These are phyloP conservation scores for Tragelaphus strepsiceros DNA, from an alignment of 2,113 vertebrate genomes.

Conservation along the genomic window DNA sequence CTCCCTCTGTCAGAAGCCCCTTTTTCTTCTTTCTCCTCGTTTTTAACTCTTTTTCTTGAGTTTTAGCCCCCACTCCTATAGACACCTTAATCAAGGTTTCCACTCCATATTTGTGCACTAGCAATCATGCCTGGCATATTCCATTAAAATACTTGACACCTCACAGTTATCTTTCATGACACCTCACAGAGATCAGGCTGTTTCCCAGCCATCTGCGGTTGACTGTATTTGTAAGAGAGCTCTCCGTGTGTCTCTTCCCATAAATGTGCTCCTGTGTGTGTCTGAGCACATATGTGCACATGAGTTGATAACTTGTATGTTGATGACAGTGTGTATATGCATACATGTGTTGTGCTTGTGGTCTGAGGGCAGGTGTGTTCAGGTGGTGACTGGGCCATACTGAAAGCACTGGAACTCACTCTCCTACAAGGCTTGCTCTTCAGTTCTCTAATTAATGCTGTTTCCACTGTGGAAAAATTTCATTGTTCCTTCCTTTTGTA, in stretches of 20 bases:
- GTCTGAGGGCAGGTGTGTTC: background rate
- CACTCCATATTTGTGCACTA: background rate
- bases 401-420: background rate
- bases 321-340: background rate
- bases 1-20: background rate
- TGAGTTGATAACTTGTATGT: background rate
- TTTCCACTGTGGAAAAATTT: background rate
- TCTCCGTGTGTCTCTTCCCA: background rate
- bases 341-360: rapidly evolving
- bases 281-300: rapidly evolving
- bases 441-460: background rate
- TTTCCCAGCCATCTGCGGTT: background rate
- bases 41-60: background rate
- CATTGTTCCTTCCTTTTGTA: background rate
- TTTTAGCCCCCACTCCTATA: background rate
- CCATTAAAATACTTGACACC: background rate
- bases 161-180: background rate
- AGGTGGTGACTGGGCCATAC: background rate
- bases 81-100: background rate
- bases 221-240: background rate
- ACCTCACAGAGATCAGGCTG: background rate
- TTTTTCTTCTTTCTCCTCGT: background rate
- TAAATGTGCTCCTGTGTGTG: background rate
- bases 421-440: background rate
- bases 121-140: background rate